Base-by-base conservation (phyloP, 2,888 invertebrate genomes). In the Tachina fera region DNA sequence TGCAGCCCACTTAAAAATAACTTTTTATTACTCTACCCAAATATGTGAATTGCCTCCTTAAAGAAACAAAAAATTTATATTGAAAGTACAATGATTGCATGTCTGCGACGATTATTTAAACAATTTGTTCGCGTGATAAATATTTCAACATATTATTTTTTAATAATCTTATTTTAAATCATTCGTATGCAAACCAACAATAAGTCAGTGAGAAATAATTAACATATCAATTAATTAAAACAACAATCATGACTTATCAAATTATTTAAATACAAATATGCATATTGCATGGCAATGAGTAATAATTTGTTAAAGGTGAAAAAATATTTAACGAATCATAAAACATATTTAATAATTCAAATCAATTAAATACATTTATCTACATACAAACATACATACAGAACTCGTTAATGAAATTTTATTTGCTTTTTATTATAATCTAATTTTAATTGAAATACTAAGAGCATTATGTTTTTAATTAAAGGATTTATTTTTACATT, bases 81-180 rank as follows among this genome's bases (percentile, higher is more conserved):
- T 6, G 6, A 16, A 9, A 56, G 31, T 58, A 8, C 31, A 8
- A 5, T 14, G 47, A 31, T 65, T 65, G 22, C 63, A 68, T 31
- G 75, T 41, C 4, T 22, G 16, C 41, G 39, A 13, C 41, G 19
- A 67, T 56, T 47, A 58, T 8, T 58, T 58, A 5, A n/a, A 58
- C n/a, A 71, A 51, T 14, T 2, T 58, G 14, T 13, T 71, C 19
- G 60, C 49, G 13, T 61, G 72, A 47, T 47, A 47, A 39, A 60
- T 61, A 43, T 49, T 61, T 13, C 39, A 49, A 39, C n/a, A 19
- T 49, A 61, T 61, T 14, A 49, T 41, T 22, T 41, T 61, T 61
- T 41, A 19, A 51, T 51, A 13, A 51, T 22, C 49, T 49, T 61
- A 10, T 43, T 19, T 61, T 31, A 51, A 74, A 74, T 61, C 19